Base-by-base conservation (phyloP, 2,888 invertebrate species). In the Lasioglossum vierecki region DNA sequence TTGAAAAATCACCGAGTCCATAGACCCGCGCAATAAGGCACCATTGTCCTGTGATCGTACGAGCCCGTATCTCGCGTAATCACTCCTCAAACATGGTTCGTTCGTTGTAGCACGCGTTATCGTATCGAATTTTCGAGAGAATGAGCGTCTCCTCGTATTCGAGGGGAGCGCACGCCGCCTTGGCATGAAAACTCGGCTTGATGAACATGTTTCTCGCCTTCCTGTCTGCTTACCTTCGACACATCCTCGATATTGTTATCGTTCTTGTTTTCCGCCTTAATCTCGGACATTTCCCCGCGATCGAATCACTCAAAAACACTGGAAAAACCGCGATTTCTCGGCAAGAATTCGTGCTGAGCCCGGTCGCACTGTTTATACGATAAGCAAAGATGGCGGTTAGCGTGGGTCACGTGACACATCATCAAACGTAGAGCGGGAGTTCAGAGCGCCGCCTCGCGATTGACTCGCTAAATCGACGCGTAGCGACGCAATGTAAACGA, bases 301-400 rank as follows among this genome's bases (percentile, higher is more conserved):
- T 88, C 85, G 87, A 92, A 92, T 94, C 93, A 93, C 94, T 94
- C 93, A 93, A 93, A 93, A 94, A 90, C 90, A 90, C 90, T 85
- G 87, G 89, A 86, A 89, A 89, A 95, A 94, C 91, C 90, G 91
- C 92, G 90, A 89, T 92, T 92, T 92, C 92, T 92, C 92, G 91
- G 91, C 92, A 92, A 92, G 92, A 93, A 94, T 94, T 91, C 92
- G 93, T 94, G 93, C 94, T 93, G 93, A 94, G 94, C 95, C 95
- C 96, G 96, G 96, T 95, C 95, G 95, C 93, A 93, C 94, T 96
- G 96, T 96, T 96, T 96, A 96, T 96, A 96, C 95, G 94, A 93
- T 93, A 92, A 95, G 95, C 95, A 95, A 95, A 96, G 95, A 96
- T 96, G 96, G 96, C 96, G 96, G 96, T 95, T 95, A 96, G 96